Conservation (phyloP, 2,797 vertebrate genomes). For the Hozukius guyotensis region DNA sequence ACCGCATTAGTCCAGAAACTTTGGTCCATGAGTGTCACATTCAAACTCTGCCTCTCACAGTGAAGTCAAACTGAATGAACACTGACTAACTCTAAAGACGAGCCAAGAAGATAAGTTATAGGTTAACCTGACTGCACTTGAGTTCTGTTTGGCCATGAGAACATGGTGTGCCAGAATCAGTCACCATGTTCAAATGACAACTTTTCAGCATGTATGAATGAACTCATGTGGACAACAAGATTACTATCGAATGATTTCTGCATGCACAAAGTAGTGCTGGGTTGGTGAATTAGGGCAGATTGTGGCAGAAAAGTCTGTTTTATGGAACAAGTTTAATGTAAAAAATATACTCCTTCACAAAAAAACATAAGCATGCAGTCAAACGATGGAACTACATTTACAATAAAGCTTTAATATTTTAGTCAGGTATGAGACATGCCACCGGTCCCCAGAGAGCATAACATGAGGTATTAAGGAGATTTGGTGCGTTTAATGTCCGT, state of each 20-base stretch:
- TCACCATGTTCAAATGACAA: neutral
- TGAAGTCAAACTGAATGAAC: conserved; percentile 5
- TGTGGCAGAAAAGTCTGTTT: neutral
- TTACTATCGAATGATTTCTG: neutral
- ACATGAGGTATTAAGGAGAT: neutral
- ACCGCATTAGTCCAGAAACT: conserved; percentile 11
- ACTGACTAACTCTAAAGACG: conserved; percentile 27
- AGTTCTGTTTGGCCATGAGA: neutral
- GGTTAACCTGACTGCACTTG: conserved; percentile 50
- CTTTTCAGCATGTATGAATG: neutral
- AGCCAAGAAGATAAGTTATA: conserved; percentile 36
- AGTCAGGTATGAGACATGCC: neutral
- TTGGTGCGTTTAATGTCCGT: conserved; percentile 17
- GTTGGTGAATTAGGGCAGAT: neutral
- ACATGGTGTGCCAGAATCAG: neutral
- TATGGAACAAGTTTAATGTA: neutral
- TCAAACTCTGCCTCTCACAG: neutral
- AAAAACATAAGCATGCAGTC: neutral
- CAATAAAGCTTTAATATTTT: neutral
- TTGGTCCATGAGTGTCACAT: neutral
- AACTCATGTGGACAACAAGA: neutral
- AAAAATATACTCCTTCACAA: neutral
- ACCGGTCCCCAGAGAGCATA: neutral
- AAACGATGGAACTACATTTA: neutral
- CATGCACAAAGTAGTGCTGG: neutral